Percentiles rank a stretch among this genome's conserved stretches.
phyloP scores from a whole-genome alignment of 2,888 invertebrate genomes.

The Bedellia somnulentella region DNA sequence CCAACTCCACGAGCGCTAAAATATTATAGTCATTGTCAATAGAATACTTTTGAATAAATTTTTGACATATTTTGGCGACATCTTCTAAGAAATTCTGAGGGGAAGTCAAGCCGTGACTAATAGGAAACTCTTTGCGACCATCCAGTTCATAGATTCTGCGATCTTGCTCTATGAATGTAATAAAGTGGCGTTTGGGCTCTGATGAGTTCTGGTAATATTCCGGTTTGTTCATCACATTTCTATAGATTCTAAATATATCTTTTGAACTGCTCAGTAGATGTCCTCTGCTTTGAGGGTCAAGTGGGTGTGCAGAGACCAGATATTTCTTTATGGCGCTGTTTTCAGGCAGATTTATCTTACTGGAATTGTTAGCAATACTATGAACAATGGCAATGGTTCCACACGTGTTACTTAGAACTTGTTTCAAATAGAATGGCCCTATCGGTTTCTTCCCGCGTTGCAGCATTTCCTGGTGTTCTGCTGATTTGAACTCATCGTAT shows the following conservation, averaged over 20 bases:
- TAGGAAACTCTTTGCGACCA: constrained; percentile 66
- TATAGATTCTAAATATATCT: constrained; percentile 76
- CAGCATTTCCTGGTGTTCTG: constrained; percentile 64
- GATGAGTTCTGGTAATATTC: constrained; percentile 65
- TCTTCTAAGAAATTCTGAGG: constrained; percentile 77
- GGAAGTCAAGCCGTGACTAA: constrained; percentile 77
- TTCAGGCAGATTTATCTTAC: constrained; percentile 68
- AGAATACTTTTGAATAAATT: constrained; percentile 84
- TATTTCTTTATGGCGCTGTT: constrained; percentile 79
- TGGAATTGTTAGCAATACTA: constrained; percentile 86
- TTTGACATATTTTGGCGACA: constrained; percentile 77
- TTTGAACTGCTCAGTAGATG: constrained; percentile 70
- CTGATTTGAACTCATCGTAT: constrained; percentile 67
- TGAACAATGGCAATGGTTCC: constrained; percentile 95
- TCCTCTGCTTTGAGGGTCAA: constrained; percentile 76
- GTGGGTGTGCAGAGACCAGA: constrained; percentile 65
- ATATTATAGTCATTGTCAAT: constrained; percentile 85
- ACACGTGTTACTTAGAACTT: constrained; percentile 90
- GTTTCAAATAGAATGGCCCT: constrained; percentile 82
- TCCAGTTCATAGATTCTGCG: constrained; percentile 82
- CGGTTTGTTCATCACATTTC: constrained; percentile 79
- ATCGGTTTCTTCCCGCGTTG: constrained; percentile 57
- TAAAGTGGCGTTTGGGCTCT: constrained; percentile 78
- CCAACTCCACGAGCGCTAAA: constrained; percentile 81
- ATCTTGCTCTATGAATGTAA: constrained; percentile 81